Base-by-base conservation (phyloP, 2,113 vertebrate genomes). In the Onychostoma macrolepis region DNA sequence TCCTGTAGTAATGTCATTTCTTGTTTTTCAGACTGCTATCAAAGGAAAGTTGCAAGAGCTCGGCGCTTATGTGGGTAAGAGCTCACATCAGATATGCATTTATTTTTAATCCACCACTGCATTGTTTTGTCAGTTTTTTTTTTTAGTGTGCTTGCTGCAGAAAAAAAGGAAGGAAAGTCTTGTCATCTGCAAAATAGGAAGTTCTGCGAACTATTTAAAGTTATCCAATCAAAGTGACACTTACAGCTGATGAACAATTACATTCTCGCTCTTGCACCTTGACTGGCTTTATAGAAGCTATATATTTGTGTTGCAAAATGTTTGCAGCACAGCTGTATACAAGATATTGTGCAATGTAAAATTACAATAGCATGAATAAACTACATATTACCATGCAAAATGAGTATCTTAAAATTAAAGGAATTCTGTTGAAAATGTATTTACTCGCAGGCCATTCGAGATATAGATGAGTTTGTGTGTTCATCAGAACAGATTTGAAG, bases 11-110 rank as follows among this genome's bases (percentile, higher is more conserved):
- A 65, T 67, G 7, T 74, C 0, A 36, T 83, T 24, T 48, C 33
- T 78, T 86, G 5, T 79, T 0, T 92, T 92, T 24, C 89, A 99
- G 98, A 96, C 96, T 92, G 98, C 98, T 87, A 99, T 99, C 91
- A 99, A 99, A 92, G 96, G 96, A 67, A 99, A 99, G 92, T 92
- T 99, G 61, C 98, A 99, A 89, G 98, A 99, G 91, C 95, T 99
- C 19, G 98, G 98, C 61, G 98, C 98, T 65, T 99, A 99, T 86
- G 97, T 99, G 1, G 98, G 98, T 99, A 95, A 96, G 98, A 95
- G 80, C 69, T 84, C 15, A 7, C 17, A 53, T 6, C 26, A 56
- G 19, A 65, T 53, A 45, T 19, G n/a, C 69, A 77, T 75, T 24
- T 15, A 75, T 24, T 75, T 45, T 45, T 15, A 10, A 21, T 72